These are phyloP conservation scores for Solea solea DNA, from an alignment of 2,113 vertebrate genomes.

Conservation along the genomic window DNA sequence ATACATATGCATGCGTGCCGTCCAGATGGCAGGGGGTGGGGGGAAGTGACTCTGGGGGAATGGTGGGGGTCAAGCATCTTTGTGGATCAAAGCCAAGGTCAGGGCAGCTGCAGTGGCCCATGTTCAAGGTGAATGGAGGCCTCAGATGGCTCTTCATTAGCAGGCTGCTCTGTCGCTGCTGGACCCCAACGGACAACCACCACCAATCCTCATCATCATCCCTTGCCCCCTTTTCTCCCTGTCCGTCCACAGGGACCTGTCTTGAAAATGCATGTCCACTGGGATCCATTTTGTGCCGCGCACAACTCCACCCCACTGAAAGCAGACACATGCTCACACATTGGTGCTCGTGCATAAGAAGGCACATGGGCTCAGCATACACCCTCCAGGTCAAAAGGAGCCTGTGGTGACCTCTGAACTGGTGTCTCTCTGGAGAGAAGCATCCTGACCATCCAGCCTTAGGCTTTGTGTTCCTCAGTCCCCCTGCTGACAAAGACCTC, in stretches of 20 bases:
- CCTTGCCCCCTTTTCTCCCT: constrained; percentile 24
- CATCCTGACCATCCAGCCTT: constrained; percentile 46
- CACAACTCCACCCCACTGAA: constrained; percentile 35
- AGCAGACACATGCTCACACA: constrained; percentile 46
- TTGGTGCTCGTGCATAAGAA: constrained; percentile 45
- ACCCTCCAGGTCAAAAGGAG: constrained; percentile 42
- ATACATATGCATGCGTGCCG: constrained; percentile 73
- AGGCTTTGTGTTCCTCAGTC: constrained; percentile 59
- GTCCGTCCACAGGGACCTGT: constrained; percentile 60
- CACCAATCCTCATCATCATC: constrained; percentile 53
- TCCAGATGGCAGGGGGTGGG: constrained; percentile 78
- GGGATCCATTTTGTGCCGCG: constrained; percentile 49
- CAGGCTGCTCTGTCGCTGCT: constrained; percentile 74
- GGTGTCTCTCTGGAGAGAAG: constrained; percentile 59
- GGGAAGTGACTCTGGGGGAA: constrained; percentile 65
- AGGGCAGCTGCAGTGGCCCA: constrained; percentile 82
- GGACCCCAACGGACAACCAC: constrained; percentile 62
- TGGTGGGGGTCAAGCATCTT: constrained; percentile 80
- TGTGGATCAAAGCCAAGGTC: constrained; percentile 87
- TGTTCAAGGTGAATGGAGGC: constrained; percentile 84
- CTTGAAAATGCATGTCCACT: constrained; percentile 58
- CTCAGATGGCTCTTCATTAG: constrained; percentile 85
- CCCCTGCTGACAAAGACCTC: constrained; percentile 56
- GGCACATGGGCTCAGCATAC: constrained; percentile 15
- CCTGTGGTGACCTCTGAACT: constrained; percentile 69